Evolutionary conservation across 2,797 vertebrate genomes (phyloP).

Genomic region (Hozukius guyotensis): DNA sequence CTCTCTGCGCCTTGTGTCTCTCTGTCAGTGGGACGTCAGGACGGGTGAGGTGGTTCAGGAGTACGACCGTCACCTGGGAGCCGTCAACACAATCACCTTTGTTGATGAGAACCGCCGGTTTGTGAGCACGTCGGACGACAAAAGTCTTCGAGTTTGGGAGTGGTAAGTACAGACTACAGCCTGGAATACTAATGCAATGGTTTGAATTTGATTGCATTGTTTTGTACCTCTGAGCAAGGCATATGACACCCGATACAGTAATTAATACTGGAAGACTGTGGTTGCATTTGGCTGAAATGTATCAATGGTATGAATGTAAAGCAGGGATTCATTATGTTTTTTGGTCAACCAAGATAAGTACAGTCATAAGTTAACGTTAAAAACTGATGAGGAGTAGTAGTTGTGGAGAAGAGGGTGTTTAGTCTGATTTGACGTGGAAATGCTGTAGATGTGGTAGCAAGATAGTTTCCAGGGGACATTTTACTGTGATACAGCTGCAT

Average conservation of each 20-base stretch:
- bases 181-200: background rate
- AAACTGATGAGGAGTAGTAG: background rate
- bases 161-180: constrained; percentile 84
- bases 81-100: constrained; percentile 99
- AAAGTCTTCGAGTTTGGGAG: constrained; percentile 98
- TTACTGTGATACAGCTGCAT: too few relatives aligned
- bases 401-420: background rate
- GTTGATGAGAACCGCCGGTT: constrained; percentile 98
- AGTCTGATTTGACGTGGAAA: too few relatives aligned
- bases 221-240: background rate
- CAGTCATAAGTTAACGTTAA: background rate
- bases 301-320: background rate
- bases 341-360: too few relatives aligned
- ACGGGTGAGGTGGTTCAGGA: constrained; percentile 97
- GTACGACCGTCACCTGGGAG: constrained; percentile 96
- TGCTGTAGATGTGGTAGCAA: background rate
- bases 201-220: background rate
- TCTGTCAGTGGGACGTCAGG: constrained; percentile 92
- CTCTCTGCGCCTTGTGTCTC: background rate
- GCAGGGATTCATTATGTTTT: background rate
- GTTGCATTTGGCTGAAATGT: background rate
- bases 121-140: constrained; percentile 98
- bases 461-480: background rate
- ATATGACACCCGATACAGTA: background rate
- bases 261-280: background rate